A percentile compares a stretch with the other conserved stretches of the same genome.
phyloP scores from a whole-genome alignment of 2,797 vertebrate species.

The Manis crassicaudata region DNA sequence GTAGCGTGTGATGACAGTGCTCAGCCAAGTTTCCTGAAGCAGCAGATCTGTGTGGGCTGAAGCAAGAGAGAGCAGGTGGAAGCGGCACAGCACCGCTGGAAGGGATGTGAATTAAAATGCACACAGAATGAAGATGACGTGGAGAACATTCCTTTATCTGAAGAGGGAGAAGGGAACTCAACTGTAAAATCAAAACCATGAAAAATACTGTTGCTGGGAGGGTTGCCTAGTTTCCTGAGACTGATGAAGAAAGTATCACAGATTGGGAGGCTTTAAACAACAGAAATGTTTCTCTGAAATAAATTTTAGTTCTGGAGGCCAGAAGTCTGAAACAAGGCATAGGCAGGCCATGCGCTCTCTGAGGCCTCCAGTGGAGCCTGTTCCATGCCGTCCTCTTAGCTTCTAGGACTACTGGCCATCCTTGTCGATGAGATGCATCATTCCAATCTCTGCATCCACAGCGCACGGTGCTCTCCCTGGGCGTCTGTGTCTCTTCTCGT shows the following conservation, averaged over 20 bases:
- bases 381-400: background rate
- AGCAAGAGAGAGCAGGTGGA: background rate
- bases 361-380: background rate
- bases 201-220: background rate
- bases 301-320: background rate
- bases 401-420: background rate
- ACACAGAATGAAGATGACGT: background rate
- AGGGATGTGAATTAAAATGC: background rate
- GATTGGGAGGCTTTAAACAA: background rate
- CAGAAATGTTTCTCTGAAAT: background rate
- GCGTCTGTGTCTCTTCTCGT: background rate
- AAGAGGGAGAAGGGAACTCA: background rate
- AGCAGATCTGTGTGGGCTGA: background rate
- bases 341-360: background rate
- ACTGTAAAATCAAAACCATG: background rate
- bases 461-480: background rate
- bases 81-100: background rate
- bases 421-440: background rate
- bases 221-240: background rate
- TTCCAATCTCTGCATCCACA: background rate
- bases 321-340: background rate
- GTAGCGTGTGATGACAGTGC: background rate
- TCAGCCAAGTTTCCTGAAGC: background rate
- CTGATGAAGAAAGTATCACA: background rate
- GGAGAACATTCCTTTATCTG: background rate